phyloP scores from a whole-genome alignment of 92 coral and sea anemone genomes.

The Ricordea florida region DNA sequence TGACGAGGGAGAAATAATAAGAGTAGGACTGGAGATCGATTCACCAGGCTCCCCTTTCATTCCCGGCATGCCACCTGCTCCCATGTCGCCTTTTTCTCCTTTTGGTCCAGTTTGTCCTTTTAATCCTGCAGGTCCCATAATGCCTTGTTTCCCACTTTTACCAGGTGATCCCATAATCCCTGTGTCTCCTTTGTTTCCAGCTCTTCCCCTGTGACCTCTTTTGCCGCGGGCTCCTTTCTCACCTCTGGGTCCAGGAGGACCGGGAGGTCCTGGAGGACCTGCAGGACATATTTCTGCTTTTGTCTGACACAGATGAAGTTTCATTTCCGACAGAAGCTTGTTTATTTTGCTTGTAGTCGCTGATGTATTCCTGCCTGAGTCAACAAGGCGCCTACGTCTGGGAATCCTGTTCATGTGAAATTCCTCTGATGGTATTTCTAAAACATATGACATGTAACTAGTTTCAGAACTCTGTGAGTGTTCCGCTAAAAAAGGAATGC shows the following conservation, averaged over 20 bases:
- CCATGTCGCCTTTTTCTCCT: slow-evolving; percentile 30
- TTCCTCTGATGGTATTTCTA: not conserved
- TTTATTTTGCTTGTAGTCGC: not conserved
- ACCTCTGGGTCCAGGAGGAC: slow-evolving; percentile 36
- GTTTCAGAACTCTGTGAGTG: no score
- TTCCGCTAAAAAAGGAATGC: no score
- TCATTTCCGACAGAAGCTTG: not conserved
- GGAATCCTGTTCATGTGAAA: not conserved
- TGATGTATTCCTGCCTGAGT: not conserved
- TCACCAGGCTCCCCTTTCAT: slow-evolving; percentile 42
- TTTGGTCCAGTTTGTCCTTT: slow-evolving; percentile 9
- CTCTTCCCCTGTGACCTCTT: slow-evolving; percentile 27
- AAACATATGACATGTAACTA: no score
- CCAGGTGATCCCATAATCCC: slow-evolving; percentile 35
- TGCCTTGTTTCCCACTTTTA: slow-evolving; percentile 25
- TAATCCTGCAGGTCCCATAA: slow-evolving; percentile 1
- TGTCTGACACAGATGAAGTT: not conserved
- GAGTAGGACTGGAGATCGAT: slow-evolving; percentile 28
- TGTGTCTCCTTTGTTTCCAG: slow-evolving; percentile 10
- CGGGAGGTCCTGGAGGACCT: slow-evolving; percentile 43
- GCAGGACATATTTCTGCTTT: not conserved
- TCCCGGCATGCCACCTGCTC: slow-evolving; percentile 51
- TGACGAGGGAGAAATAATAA: slow-evolving; percentile 25
- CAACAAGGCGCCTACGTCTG: not conserved
- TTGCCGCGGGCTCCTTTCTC: slow-evolving; percentile 18